These are phyloP conservation scores for Leptothorax acervorum DNA, from an alignment of 2,888 invertebrate genomes.

Conservation along the genomic window DNA sequence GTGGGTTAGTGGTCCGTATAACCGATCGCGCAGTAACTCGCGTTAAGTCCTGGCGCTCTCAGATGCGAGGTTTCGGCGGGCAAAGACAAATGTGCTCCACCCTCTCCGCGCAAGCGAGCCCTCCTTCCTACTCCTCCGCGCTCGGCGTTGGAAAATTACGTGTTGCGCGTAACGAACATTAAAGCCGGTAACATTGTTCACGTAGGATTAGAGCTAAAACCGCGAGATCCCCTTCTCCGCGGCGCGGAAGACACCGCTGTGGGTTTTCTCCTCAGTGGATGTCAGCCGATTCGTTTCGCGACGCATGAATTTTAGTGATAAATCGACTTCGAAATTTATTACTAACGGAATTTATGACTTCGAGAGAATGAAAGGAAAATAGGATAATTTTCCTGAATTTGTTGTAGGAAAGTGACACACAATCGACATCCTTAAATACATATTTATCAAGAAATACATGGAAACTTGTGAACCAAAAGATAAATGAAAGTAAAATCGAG, in stretches of 20 bases:
- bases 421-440: not conserved
- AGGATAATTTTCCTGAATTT: not conserved
- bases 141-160: constrained; percentile 72
- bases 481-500: not conserved
- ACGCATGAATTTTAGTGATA: constrained; percentile 59
- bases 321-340: constrained; percentile 69
- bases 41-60: constrained; percentile 22
- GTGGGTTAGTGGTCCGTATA: constrained; percentile 47
- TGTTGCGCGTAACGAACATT: constrained; percentile 79
- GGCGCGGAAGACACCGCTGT: constrained; percentile 62
- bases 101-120: not conserved
- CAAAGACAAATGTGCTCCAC: constrained; percentile 35
- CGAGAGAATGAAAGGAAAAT: not conserved
- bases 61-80: constrained; percentile 44
- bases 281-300: constrained; percentile 25
- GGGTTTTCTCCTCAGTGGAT: constrained; percentile 44
- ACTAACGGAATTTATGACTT: constrained; percentile 6
- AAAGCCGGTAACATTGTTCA: constrained; percentile 79
- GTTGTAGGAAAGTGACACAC: not conserved
- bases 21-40: constrained; percentile 45
- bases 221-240: constrained; percentile 74
- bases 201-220: constrained; percentile 79
- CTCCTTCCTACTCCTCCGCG: not conserved
- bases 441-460: not conserved
- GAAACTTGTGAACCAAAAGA: not conserved